phyloP scores from a whole-genome alignment of 2,113 vertebrate genomes.

The Nettapus auritus region DNA sequence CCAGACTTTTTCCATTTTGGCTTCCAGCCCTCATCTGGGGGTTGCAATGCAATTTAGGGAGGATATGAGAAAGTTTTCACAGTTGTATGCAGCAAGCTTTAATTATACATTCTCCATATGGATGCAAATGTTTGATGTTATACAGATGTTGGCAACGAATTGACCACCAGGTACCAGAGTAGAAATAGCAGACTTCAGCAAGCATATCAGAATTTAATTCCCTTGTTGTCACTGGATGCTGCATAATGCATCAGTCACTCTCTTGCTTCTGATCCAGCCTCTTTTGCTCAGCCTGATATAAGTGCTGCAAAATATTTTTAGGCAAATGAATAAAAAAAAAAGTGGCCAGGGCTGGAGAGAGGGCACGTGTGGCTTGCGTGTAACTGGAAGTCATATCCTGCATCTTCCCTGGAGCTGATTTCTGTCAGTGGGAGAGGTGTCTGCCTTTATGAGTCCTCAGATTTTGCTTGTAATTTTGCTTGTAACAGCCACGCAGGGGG shows the following conservation, averaged over 20 bases:
- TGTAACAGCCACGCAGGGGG: not conserved
- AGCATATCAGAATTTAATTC: constrained; percentile 31
- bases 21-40: constrained; percentile 46
- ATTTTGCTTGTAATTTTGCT: not conserved
- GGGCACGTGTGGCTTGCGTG: not conserved
- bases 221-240: constrained; percentile 36
- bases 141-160: constrained; percentile 59
- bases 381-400: not conserved
- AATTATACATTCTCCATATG: constrained; percentile 61
- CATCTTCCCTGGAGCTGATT: not conserved
- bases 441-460: not conserved
- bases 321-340: not conserved
- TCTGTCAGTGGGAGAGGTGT: not conserved
- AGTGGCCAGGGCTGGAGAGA: not conserved
- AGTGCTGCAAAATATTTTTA: not conserved
- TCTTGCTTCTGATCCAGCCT: not conserved
- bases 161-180: constrained; percentile 39
- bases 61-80: constrained; percentile 63
- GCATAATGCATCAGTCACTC: constrained; percentile 23
- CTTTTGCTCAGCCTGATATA: not conserved
- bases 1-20: constrained; percentile 60
- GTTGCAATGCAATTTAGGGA: constrained; percentile 51
- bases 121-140: constrained; percentile 44
- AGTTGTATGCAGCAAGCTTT: constrained; percentile 48
- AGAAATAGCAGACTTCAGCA: constrained; percentile 40